phyloP scores from a whole-genome alignment of 2,888 invertebrate species.

The Drosophila maculinotata region DNA sequence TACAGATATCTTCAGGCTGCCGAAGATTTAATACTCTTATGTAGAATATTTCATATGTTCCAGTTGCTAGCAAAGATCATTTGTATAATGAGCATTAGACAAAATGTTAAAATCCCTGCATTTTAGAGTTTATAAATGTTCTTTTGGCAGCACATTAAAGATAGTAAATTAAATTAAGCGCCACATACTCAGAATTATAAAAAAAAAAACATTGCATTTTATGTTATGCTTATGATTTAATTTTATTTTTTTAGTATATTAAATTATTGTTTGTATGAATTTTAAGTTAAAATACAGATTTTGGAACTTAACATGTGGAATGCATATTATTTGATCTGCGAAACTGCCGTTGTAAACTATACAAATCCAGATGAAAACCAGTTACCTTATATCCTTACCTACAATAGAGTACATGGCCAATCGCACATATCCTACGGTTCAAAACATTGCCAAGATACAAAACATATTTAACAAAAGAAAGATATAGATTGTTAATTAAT shows the following conservation, averaged over 20 bases:
- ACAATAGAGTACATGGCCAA: slow-evolving; percentile 42
- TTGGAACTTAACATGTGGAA: not conserved
- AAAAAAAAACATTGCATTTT: slow-evolving; percentile 18
- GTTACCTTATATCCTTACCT: slow-evolving; percentile 16
- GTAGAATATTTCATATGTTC: slow-evolving; percentile 6
- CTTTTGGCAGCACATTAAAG: slow-evolving; percentile 15
- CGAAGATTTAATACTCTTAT: not conserved
- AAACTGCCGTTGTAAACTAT: slow-evolving; percentile 27
- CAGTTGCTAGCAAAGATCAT: slow-evolving; percentile 3
- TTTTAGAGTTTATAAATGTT: slow-evolving; percentile 11
- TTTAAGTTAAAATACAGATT: not conserved
- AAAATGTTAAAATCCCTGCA: not conserved
- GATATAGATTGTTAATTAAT: slow-evolving; percentile 14
- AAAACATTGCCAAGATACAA: slow-evolving; percentile 67
- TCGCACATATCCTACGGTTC: slow-evolving; percentile 56
- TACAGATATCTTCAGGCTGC: no score
- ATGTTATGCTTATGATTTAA: not conserved
- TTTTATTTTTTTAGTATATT: slow-evolving; percentile 1
- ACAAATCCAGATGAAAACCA: slow-evolving; percentile 13
- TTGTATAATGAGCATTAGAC: not conserved
- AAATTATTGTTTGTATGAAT: not conserved
- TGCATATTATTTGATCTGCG: not conserved
- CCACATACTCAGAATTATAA: slow-evolving; percentile 34
- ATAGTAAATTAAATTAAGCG: slow-evolving; percentile 18
- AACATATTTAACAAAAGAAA: slow-evolving; percentile 35